phyloP scores from a whole-genome alignment of 2,888 invertebrate species.

The Xiphydria camelus region DNA sequence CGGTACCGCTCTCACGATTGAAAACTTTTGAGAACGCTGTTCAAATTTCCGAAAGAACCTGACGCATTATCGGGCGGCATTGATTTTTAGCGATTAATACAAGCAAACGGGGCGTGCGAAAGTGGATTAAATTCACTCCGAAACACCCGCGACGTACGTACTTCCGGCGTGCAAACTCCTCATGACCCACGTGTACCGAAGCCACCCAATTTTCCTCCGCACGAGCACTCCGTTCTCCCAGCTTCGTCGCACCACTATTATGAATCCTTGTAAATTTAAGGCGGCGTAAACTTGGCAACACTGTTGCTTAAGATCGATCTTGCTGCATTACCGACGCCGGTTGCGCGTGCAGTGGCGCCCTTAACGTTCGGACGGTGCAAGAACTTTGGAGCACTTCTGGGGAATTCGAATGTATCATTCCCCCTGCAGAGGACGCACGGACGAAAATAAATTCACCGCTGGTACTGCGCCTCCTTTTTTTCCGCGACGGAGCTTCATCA shows the following conservation, averaged over 20 bases:
- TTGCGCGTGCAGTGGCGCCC: slow-evolving; percentile 26
- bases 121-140: background rate
- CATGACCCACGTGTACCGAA: slow-evolving; percentile 35
- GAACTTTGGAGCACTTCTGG: background rate
- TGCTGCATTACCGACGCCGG: background rate
- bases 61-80: no score
- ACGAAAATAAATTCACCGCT: slow-evolving; percentile 30
- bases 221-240: slow-evolving; percentile 1
- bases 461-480: slow-evolving; percentile 16
- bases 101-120: background rate
- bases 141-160: slow-evolving; percentile 16
- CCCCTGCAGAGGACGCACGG: slow-evolving; percentile 17
- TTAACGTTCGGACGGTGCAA: background rate
- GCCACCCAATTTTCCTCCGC: slow-evolving; percentile 31
- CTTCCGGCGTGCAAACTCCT: slow-evolving; percentile 23
- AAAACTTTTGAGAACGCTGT: background rate
- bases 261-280: background rate
- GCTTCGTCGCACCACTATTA: background rate
- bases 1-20: no score
- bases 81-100: no score
- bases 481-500: slow-evolving; percentile 21
- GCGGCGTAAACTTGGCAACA: slow-evolving; percentile 1
- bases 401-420: slow-evolving; percentile 29
- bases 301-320: background rate
- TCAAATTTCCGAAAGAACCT: no score